Evolutionary conservation across 2,113 vertebrate genomes (phyloP).

Genomic region (Phaethornis superciliosus): DNA sequence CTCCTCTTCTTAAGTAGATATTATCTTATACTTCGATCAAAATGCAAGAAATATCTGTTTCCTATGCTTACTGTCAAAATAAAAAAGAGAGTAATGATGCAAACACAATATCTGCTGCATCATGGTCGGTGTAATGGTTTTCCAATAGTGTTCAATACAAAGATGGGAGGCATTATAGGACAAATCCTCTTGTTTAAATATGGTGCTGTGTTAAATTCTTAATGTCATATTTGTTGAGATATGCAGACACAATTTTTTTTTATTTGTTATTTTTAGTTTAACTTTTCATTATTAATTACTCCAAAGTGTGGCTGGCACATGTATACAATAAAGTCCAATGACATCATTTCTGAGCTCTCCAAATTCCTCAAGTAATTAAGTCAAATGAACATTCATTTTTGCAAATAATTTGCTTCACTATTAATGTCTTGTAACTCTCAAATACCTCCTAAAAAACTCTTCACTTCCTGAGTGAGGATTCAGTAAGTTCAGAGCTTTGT

Average conservation of each 20-base stretch:
- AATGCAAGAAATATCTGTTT: background rate
- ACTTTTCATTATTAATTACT: background rate
- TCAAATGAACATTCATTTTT: background rate
- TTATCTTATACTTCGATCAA: constrained; percentile 16
- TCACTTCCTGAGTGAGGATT: background rate
- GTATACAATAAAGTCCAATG: background rate
- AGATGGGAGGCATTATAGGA: background rate
- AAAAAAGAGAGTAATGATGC: background rate
- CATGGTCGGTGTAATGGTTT: background rate
- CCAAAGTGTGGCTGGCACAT: background rate
- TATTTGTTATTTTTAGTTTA: background rate
- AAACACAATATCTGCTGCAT: background rate
- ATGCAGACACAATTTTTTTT: background rate
- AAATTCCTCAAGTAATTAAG: background rate
- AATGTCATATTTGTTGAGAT: background rate
- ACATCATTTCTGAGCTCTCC: background rate
- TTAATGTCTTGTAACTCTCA: background rate
- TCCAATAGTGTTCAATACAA: background rate
- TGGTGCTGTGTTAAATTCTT: background rate
- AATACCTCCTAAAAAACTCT: background rate
- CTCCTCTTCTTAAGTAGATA: background rate
- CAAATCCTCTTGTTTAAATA: background rate
- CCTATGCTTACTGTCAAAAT: background rate
- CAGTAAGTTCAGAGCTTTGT: background rate
- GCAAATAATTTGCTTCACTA: background rate